phyloP scores from a whole-genome alignment of 1,140 invertebrate genomes.

The Neodiprion virginianus region DNA sequence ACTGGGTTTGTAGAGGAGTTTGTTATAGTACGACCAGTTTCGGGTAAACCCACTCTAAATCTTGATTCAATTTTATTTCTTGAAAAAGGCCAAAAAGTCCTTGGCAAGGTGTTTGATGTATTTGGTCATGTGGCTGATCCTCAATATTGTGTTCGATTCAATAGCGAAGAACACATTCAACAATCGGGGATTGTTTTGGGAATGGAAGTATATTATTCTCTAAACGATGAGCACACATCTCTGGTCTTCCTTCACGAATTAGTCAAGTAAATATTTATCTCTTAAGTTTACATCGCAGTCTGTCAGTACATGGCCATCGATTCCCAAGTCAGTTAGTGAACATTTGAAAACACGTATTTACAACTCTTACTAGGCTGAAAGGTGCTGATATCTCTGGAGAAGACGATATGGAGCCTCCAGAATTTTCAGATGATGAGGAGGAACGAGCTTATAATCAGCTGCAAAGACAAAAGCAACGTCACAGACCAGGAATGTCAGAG shows the following conservation, averaged over 20 bases:
- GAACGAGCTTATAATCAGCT: slow-evolving; percentile 64
- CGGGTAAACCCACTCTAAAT: slow-evolving; percentile 77
- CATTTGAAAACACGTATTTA: slow-evolving; percentile 17
- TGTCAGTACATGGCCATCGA: neutral
- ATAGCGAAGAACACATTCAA: slow-evolving; percentile 75
- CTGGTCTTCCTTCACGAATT: slow-evolving; percentile 78
- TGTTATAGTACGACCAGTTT: slow-evolving; percentile 50
- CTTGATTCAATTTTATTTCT: slow-evolving; percentile 85
- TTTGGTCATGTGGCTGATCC: slow-evolving; percentile 83
- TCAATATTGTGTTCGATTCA: slow-evolving; percentile 84
- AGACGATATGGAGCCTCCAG: slow-evolving; percentile 84
- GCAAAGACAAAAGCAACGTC: slow-evolving; percentile 39
- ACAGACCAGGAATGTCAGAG: slow-evolving; percentile 16
- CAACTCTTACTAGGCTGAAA: slow-evolving; percentile 67
- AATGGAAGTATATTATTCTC: slow-evolving; percentile 81
- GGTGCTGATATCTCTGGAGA: slow-evolving; percentile 86
- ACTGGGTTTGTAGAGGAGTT: slow-evolving; percentile 55
- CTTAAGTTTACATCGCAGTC: slow-evolving; percentile 14
- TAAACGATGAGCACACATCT: slow-evolving; percentile 74
- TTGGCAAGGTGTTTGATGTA: slow-evolving; percentile 89
- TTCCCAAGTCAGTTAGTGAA: slow-evolving; percentile 1
- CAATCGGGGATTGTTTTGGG: slow-evolving; percentile 70
- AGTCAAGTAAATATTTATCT: slow-evolving; percentile 65
- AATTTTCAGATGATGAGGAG: slow-evolving; percentile 91
- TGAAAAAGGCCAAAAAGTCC: slow-evolving; percentile 71